Evolutionary conservation across 2,888 invertebrate species (phyloP).

Genomic region (Tetranychus truncatus): DNA sequence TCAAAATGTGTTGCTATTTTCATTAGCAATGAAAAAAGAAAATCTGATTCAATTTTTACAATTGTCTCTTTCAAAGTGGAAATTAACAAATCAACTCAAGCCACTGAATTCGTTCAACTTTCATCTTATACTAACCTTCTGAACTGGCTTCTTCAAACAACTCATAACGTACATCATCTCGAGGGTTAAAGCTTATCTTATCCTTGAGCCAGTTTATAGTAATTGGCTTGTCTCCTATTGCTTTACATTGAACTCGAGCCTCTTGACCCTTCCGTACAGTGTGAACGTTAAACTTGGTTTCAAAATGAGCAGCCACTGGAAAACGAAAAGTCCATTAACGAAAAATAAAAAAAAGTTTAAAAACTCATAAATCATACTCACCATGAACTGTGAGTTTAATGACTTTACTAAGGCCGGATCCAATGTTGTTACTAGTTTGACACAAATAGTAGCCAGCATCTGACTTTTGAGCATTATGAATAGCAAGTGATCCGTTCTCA

Average conservation of each 20-base stretch:
- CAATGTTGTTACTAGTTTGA: conserved; percentile 27
- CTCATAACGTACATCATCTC: conserved; percentile 23
- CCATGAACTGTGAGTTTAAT: conserved; percentile 27
- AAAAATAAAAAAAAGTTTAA: background rate
- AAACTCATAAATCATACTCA: conserved; percentile 19
- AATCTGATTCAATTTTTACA: no score
- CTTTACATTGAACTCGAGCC: conserved; percentile 26
- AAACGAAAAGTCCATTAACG: background rate
- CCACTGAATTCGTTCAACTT: conserved; percentile 13
- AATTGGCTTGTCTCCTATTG: conserved; percentile 33
- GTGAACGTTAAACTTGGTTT: conserved; percentile 26
- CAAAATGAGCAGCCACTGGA: conserved; percentile 27
- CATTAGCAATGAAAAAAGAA: conserved; percentile 21
- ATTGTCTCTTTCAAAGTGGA: background rate
- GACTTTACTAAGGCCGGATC: conserved; percentile 27
- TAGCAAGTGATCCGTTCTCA: conserved; percentile 28
- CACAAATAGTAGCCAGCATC: conserved; percentile 27
- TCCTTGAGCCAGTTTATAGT: conserved; percentile 35
- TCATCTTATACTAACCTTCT: conserved; percentile 20
- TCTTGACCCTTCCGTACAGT: conserved; percentile 27
- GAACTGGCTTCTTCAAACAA: conserved; percentile 23
- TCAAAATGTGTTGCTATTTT: conserved; percentile 20
- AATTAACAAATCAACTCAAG: background rate
- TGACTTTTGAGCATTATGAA: conserved; percentile 26
- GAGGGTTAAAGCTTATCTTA: conserved; percentile 27